Evolutionary conservation across 2,113 vertebrate genomes (phyloP).

Genomic region (Tupaia tana): DNA sequence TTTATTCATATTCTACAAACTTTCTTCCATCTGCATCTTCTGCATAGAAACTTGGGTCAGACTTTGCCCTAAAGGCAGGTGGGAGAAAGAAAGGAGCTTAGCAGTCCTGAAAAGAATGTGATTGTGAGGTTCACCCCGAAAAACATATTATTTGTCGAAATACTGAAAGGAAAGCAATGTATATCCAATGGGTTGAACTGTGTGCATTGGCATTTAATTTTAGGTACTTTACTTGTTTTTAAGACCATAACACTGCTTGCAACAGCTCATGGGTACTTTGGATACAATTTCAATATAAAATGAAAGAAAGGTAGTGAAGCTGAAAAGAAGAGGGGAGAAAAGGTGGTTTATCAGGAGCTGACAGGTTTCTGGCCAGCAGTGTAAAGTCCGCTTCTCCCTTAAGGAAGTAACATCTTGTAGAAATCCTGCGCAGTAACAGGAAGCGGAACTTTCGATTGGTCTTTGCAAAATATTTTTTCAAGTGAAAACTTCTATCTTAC

Average conservation of each 20-base stretch:
- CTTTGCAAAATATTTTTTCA: conserved; percentile 19
- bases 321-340: background rate
- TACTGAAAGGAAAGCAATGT: background rate
- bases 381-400: background rate
- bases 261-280: background rate
- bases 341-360: background rate
- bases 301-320: background rate
- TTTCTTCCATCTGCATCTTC: background rate
- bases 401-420: background rate
- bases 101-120: background rate
- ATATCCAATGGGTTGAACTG: background rate
- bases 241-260: background rate
- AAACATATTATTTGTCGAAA: conserved; percentile 11
- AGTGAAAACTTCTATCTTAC: background rate
- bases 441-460: background rate
- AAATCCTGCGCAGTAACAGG: background rate
- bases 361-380: background rate
- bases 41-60: background rate
- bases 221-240: conserved; percentile 16
- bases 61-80: background rate
- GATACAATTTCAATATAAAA: background rate
- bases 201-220: background rate
- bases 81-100: background rate
- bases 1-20: background rate
- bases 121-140: background rate